Base-by-base conservation (phyloP, 2,888 invertebrate genomes). In the Germaria angustata region DNA sequence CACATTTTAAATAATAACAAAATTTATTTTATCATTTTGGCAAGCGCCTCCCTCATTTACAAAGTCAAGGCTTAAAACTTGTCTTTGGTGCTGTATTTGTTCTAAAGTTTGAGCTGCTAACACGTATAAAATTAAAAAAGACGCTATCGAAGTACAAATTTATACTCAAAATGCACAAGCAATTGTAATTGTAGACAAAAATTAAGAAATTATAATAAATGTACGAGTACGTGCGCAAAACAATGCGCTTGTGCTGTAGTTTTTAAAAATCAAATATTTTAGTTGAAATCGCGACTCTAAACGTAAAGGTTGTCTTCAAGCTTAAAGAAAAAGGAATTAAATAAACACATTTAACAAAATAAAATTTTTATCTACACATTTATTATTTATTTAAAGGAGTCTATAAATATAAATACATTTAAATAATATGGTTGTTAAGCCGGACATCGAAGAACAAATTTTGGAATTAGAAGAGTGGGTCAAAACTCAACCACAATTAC, bases 401-500 rank as follows among this genome's bases (percentile, higher is more conserved):
- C 6, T n/a, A 24, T 46, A 49, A 49, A 15, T 20, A 32, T 28
- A 28, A 53, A 0, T 20, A n/a, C 32, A 28, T 63, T 55, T 34
- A 22, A 46, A 24, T 53, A 75, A 65, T 44, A 85, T 85, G 85
- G 75, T 80, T 51, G 72, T 79, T 36, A 84, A 81, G 41, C 49
- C 81, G 68, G 83, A 84, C 20, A 53, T 87, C 84, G 86, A 85
- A 3, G 81, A 85, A 57, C 85, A 86, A 69, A 81, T 89, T 34
- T 63, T 63, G 32, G 88, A 87, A 46, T 72, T 90, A 63, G 85
- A 88, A 87, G 92, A 92, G 80, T 94, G 94, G 94, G 90, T 95
- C 7, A 88, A 88, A 84, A 93, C 93, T 84, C 94, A 95, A 86
- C 93, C 93, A 0, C 94, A 95, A 90, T 91, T 95, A 57, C 95